A percentile compares a stretch with the other conserved stretches of the same genome.
phyloP scores from a whole-genome alignment of 2,797 vertebrate species.

The Alosa sapidissima region DNA sequence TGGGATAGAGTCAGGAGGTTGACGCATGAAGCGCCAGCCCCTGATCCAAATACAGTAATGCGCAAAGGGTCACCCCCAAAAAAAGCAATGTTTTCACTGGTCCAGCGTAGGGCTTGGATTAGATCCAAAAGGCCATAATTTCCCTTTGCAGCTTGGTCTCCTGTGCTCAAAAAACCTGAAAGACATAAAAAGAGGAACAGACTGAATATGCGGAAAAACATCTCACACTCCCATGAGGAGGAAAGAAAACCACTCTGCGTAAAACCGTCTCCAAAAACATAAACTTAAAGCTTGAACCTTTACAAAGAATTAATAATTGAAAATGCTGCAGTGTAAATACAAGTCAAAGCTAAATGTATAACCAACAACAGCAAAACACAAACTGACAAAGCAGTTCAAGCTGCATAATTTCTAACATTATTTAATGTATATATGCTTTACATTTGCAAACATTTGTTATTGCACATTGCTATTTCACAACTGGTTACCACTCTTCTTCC shows the following conservation, averaged over 20 bases:
- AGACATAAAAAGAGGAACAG: conserved; percentile 17
- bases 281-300: not conserved
- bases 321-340: not conserved
- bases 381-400: not conserved
- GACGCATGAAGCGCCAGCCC: conserved; percentile 96
- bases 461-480: too few relatives aligned
- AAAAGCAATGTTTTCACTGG: conserved; percentile 97
- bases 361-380: not conserved
- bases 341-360: not conserved
- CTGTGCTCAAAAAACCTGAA: conserved; percentile 96
- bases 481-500: too few relatives aligned
- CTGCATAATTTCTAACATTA: not conserved
- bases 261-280: not conserved
- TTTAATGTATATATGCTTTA: too few relatives aligned
- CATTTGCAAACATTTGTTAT: too few relatives aligned
- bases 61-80: conserved; percentile 97
- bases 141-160: conserved; percentile 98
- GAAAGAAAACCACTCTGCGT: not conserved
- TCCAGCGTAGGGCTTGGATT: conserved; percentile 97
- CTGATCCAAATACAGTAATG: conserved; percentile 99
- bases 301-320: not conserved
- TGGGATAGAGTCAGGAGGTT: conserved; percentile 99
- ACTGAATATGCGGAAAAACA: not conserved
- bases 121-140: conserved; percentile 96
- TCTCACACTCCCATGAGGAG: not conserved